These are phyloP conservation scores for Megaptera novaeangliae DNA, from an alignment of 2,113 vertebrate genomes.

Conservation along the genomic window DNA sequence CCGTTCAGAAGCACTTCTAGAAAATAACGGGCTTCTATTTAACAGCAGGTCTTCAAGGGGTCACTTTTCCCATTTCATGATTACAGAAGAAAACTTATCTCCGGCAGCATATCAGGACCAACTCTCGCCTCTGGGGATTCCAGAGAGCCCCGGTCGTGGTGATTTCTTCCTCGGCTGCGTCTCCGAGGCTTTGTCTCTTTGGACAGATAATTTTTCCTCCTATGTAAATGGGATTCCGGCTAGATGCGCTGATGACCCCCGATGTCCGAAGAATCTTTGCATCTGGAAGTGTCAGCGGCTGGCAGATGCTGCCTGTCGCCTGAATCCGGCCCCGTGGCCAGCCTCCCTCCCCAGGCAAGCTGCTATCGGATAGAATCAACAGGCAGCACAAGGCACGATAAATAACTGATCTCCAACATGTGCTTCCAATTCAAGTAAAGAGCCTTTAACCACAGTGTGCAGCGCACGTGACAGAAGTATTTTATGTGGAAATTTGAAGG, in stretches of 20 bases:
- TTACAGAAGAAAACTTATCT: background rate
- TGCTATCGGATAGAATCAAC: background rate
- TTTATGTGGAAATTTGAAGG: background rate
- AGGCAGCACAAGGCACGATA: background rate
- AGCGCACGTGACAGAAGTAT: background rate
- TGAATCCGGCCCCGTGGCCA: background rate
- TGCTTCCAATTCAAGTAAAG: constrained; percentile 31
- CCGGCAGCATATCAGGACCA: too few relatives aligned
- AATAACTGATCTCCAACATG: constrained; percentile 34
- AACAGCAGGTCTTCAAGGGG: background rate
- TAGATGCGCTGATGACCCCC: background rate
- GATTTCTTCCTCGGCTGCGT: background rate
- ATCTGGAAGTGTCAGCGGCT: background rate
- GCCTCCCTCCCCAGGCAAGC: background rate
- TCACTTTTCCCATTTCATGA: accelerated
- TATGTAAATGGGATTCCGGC: background rate
- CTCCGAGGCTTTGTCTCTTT: background rate
- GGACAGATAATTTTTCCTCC: background rate
- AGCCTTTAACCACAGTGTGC: background rate
- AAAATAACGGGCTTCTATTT: background rate
- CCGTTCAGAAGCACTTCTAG: background rate
- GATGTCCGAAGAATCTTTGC: background rate
- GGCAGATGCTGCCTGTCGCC: too few relatives aligned
- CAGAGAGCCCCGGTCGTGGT: background rate
- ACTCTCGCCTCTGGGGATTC: accelerated